A percentile compares a stretch with the other conserved stretches of the same genome.
These are phyloP conservation scores for Muscina levida DNA, from an alignment of 2,888 invertebrate species.

Conservation along the genomic window DNA sequence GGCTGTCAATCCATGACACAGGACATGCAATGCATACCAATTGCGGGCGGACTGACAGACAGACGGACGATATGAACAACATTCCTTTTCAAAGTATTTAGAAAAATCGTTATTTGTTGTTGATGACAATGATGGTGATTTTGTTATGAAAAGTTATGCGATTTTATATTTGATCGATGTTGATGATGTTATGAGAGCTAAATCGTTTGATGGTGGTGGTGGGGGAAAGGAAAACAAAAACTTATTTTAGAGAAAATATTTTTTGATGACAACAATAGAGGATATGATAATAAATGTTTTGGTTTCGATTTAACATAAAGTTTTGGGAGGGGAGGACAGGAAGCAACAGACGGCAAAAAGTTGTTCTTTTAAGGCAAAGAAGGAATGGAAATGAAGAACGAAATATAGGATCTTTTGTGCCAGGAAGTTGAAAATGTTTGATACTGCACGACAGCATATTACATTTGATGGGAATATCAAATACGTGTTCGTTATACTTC, in stretches of 20 bases:
- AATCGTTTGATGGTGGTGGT: not conserved
- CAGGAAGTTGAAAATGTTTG: too few relatives aligned
- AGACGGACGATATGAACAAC: constrained; percentile 2
- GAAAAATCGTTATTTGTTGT: constrained; percentile 20
- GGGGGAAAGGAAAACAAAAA: not conserved
- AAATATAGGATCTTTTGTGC: too few relatives aligned
- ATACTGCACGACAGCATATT: too few relatives aligned
- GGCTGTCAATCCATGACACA: not conserved
- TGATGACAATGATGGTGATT: not conserved
- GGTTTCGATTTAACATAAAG: too few relatives aligned
- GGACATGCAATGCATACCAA: not conserved
- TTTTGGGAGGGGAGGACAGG: too few relatives aligned
- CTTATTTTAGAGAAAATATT: not conserved
- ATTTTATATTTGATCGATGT: not conserved
- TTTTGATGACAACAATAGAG: not conserved
- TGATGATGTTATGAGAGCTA: too few relatives aligned
- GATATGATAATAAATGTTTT: not conserved
- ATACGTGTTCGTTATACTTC: too few relatives aligned
- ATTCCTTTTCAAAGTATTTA: not conserved
- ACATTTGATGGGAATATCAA: too few relatives aligned
- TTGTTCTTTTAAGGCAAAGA: too few relatives aligned
- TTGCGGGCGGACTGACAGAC: not conserved
- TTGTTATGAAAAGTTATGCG: constrained; percentile 18
- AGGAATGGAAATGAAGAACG: too few relatives aligned
- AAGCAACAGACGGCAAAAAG: too few relatives aligned